phyloP scores from a whole-genome alignment of 1,140 invertebrate genomes.

The Temnothorax curvispinosus region DNA sequence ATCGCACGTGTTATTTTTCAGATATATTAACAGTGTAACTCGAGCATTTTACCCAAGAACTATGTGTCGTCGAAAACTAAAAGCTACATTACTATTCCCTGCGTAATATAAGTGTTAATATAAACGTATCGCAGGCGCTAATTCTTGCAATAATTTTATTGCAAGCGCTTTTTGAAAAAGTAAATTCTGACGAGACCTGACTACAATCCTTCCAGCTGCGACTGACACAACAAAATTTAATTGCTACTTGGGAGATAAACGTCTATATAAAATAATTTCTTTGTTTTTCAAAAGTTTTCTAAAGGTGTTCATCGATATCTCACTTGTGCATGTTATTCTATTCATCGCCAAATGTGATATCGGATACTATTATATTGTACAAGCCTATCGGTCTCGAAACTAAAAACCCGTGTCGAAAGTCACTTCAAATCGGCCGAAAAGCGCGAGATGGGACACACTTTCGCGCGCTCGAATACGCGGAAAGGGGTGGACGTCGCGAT shows the following conservation, averaged over 20 bases:
- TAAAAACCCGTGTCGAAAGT: background rate
- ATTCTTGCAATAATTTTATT: slow-evolving; percentile 49
- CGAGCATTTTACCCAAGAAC: slow-evolving; percentile 23
- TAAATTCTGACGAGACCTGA: background rate
- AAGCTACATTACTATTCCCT: slow-evolving; percentile 42
- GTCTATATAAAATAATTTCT: background rate
- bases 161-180: slow-evolving; percentile 26
- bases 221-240: background rate
- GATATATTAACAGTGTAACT: background rate
- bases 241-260: background rate
- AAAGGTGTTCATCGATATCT: background rate
- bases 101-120: slow-evolving; percentile 55
- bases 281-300: background rate
- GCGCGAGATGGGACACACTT: slow-evolving; percentile 14
- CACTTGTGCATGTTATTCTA: background rate
- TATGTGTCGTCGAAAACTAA: slow-evolving; percentile 33
- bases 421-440: slow-evolving; percentile 16
- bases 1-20: slow-evolving; percentile 27
- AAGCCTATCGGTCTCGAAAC: background rate
- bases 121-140: slow-evolving; percentile 31
- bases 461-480: slow-evolving; percentile 30
- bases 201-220: background rate
- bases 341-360: background rate
- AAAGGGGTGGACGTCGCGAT: background rate
- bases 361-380: background rate